Conservation (phyloP, 2,113 vertebrate genomes). For the Notechis scutatus region DNA sequence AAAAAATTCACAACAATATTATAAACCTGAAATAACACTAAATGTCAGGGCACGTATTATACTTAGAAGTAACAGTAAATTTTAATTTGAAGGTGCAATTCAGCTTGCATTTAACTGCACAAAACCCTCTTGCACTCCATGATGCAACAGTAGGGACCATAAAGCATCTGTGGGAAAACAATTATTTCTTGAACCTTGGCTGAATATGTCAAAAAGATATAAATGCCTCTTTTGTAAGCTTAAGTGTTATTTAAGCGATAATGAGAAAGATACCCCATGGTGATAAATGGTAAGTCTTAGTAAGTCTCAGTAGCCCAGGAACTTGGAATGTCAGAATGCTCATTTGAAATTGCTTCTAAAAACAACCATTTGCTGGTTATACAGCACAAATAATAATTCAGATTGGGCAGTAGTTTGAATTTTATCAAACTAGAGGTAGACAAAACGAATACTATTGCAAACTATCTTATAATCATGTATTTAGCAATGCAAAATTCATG, state of each 20-base stretch:
- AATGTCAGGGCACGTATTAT: background rate
- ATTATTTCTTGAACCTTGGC: conserved; percentile 42
- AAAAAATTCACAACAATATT: background rate
- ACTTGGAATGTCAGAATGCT: conserved; percentile 28
- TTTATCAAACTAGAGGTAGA: background rate
- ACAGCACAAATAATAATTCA: background rate
- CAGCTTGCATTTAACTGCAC: background rate
- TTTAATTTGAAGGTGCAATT: conserved; percentile 8
- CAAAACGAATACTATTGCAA: background rate
- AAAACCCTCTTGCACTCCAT: conserved; percentile 2
- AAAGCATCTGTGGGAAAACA: conserved; percentile 26
- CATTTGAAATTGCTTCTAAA: conserved; percentile 28
- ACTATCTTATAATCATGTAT: background rate
- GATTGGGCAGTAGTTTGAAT: background rate
- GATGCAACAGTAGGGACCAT: background rate
- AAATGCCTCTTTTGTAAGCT: conserved; percentile 38
- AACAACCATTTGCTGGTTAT: background rate
- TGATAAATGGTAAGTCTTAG: conserved; percentile 39
- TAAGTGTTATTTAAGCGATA: conserved; percentile 41
- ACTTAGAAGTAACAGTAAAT: background rate
- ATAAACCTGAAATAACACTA: background rate
- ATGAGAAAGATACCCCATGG: conserved; percentile 22
- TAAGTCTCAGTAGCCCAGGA: conserved; percentile 8
- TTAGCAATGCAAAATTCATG: conserved; percentile 3
- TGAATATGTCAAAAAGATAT: conserved; percentile 40